These are phyloP conservation scores for Octopus sinensis DNA, from an alignment of 1,140 invertebrate genomes.

Conservation along the genomic window DNA sequence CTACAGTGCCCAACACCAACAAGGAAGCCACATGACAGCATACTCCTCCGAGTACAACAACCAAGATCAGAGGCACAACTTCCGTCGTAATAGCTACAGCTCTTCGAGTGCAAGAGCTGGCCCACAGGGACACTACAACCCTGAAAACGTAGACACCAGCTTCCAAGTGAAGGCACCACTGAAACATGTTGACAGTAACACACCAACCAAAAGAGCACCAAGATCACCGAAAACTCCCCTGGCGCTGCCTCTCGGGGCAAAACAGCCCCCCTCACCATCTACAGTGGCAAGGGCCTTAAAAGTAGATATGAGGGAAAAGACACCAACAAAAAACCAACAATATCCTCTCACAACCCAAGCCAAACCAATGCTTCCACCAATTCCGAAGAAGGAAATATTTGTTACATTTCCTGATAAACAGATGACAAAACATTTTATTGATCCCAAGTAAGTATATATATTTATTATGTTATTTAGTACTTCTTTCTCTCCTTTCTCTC, in stretches of 20 bases:
- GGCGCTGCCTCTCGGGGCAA: background rate
- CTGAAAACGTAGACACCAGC: background rate
- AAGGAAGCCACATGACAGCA: too few species aligned
- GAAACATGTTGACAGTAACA: background rate
- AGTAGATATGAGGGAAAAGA: background rate
- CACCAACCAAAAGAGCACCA: background rate
- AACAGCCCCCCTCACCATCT: background rate
- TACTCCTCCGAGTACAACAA: background rate
- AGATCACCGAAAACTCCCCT: background rate
- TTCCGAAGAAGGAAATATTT: background rate
- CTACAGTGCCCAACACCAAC: too few species aligned
- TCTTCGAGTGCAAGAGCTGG: too few species aligned
- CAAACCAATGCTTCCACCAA: background rate
- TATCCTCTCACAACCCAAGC: background rate
- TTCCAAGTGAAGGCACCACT: background rate
- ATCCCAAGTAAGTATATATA: background rate
- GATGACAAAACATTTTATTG: constrained; percentile 2
- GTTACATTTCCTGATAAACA: background rate
- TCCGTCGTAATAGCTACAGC: background rate
- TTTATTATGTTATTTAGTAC: background rate
- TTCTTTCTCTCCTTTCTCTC: background rate
- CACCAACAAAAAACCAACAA: background rate
- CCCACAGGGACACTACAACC: background rate
- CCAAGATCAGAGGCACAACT: background rate
- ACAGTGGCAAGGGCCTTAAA: background rate